Conservation (phyloP, 2,888 invertebrate species). For the Agonopterix arenella region DNA sequence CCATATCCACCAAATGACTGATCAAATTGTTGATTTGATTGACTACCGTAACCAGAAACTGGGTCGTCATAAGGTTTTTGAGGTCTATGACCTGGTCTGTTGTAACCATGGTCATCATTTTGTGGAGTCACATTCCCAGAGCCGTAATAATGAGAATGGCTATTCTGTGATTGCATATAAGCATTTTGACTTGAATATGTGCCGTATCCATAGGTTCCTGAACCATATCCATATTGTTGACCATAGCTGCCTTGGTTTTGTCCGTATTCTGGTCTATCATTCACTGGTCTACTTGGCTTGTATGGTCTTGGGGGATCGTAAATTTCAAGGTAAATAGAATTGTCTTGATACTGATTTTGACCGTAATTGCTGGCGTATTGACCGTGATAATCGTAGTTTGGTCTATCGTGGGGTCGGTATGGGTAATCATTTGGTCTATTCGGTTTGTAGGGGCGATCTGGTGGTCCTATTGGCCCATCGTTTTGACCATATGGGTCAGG, state of each 20-base stretch:
- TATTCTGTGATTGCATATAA: constrained; percentile 30
- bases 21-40: background rate
- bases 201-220: constrained; percentile 9
- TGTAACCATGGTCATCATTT: constrained; percentile 13
- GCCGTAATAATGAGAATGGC: constrained; percentile 22
- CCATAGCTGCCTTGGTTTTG: constrained; percentile 17
- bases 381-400: constrained; percentile 38
- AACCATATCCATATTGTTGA: constrained; percentile 29
- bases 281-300: constrained; percentile 27
- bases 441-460: constrained; percentile 33
- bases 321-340: constrained; percentile 56
- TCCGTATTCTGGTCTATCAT: constrained; percentile 32
- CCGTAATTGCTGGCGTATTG: constrained; percentile 54
- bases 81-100: background rate
- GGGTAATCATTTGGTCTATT: constrained; percentile 24
- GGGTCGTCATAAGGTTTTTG: constrained; percentile 2
- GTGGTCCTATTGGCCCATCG: constrained; percentile 28
- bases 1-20: background rate
- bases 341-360: constrained; percentile 39
- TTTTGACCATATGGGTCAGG: constrained; percentile 22
- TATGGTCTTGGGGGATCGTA: constrained; percentile 57
- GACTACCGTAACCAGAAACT: background rate
- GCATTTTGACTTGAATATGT: constrained; percentile 36
- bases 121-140: constrained; percentile 26
- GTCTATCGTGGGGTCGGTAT: constrained; percentile 28